Conservation (phyloP, 2,888 invertebrate genomes). For the Heliconius charithonia region DNA sequence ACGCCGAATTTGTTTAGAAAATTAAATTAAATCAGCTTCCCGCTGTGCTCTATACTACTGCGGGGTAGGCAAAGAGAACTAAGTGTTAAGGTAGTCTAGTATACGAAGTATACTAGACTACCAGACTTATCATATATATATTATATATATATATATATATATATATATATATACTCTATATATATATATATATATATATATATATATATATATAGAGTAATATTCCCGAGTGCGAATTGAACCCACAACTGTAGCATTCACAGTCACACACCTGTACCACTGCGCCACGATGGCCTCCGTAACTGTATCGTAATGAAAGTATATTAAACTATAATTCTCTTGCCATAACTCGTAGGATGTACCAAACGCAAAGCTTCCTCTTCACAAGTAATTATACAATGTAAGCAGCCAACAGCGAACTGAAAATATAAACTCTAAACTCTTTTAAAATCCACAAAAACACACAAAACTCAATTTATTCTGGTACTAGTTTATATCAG, state of each 20-base stretch:
- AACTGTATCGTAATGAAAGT: neutral
- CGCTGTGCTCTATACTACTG: too few relatives aligned
- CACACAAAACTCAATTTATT: neutral
- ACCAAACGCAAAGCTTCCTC: neutral
- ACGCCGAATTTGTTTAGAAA: neutral
- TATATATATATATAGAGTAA: too few relatives aligned
- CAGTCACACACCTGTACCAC: neutral
- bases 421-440: neutral
- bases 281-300: too few relatives aligned
- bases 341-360: too few relatives aligned
- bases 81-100: too few relatives aligned
- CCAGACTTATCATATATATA: too few relatives aligned
- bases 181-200: too few relatives aligned
- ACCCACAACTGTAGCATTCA: neutral
- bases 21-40: too few relatives aligned
- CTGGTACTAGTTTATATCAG: neutral
- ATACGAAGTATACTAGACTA: too few relatives aligned
- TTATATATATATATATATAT: too few relatives aligned
- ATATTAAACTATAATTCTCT: neutral
- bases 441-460: conserved; percentile 17
- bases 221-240: neutral
- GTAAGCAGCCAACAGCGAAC: neutral
- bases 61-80: too few relatives aligned
- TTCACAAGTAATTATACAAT: neutral
- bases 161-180: too few relatives aligned